Conservation (phyloP, 1,140 invertebrate genomes). For the Bombus superbus region DNA sequence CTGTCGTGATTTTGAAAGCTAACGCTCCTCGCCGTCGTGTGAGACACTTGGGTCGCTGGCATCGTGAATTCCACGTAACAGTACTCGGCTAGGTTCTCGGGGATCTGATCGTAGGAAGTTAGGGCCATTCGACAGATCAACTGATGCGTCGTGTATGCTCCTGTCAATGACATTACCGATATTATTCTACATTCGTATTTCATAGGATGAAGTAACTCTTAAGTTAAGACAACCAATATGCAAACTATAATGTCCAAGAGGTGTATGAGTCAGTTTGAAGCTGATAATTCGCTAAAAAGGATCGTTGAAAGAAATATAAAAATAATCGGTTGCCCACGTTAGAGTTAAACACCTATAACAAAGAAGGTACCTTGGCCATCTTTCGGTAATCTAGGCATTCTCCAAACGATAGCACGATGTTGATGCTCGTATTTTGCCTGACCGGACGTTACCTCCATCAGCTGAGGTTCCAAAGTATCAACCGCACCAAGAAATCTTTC, state of each 20-base stretch:
- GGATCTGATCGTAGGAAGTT: slow-evolving; percentile 98
- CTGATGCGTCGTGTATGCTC: slow-evolving; percentile 97
- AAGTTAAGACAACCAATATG: neutral
- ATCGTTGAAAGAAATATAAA: neutral
- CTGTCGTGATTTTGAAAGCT: slow-evolving; percentile 94
- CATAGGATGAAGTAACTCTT: too few species aligned
- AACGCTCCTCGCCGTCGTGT: slow-evolving; percentile 97
- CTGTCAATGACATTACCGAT: slow-evolving; percentile 82
- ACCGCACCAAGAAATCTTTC: slow-evolving; percentile 96
- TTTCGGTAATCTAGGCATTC: slow-evolving; percentile 97
- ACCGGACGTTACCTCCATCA: slow-evolving; percentile 99
- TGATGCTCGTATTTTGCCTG: slow-evolving; percentile 99
- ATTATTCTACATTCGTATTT: neutral
- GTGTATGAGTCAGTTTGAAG: too few species aligned
- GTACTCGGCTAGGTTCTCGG: slow-evolving; percentile 94
- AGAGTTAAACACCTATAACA: neutral
- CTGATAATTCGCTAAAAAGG: neutral
- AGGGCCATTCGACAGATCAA: slow-evolving; percentile 96
- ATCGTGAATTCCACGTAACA: slow-evolving; percentile 98
- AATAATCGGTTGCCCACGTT: neutral
- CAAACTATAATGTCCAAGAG: neutral
- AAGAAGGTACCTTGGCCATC: slow-evolving; percentile 93
- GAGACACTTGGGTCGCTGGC: slow-evolving; percentile 98
- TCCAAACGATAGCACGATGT: slow-evolving; percentile 98
- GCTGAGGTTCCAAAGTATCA: slow-evolving; percentile 94